Evolutionary conservation across 2,888 invertebrate species (phyloP).

Genomic region (Archips crataeganus): DNA sequence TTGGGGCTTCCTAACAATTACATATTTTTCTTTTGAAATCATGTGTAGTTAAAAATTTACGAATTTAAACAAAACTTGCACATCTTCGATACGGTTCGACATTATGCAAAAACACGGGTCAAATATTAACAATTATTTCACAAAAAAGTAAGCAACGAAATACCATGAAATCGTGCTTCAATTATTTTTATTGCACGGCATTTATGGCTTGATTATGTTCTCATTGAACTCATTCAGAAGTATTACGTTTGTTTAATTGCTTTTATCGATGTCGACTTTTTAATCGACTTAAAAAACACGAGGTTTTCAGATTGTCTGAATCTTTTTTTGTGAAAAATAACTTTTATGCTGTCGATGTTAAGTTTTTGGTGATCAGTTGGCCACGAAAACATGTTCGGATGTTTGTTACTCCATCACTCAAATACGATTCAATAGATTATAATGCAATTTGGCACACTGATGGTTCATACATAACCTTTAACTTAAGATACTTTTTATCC

Average conservation of each 20-base stretch:
- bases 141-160: slow-evolving; percentile 22
- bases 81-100: neutral
- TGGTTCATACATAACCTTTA: no score
- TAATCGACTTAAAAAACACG: neutral
- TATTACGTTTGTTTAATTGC: slow-evolving; percentile 18
- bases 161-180: slow-evolving; percentile 32
- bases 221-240: slow-evolving; percentile 19
- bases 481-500: no score
- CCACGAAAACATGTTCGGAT: no score
- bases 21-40: neutral
- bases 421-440: no score
- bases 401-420: no score
- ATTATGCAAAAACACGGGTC: slow-evolving; percentile 33
- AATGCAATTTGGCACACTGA: no score
- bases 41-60: neutral
- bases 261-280: neutral
- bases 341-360: no score
- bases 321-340: no score
- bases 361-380: no score
- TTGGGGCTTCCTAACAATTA: neutral
- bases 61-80: slow-evolving; percentile 18
- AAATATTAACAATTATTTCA: slow-evolving; percentile 31
- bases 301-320: no score
- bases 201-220: slow-evolving; percentile 24
- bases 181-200: slow-evolving; percentile 25